Evolutionary conservation across 2,888 invertebrate species (phyloP), one percentile per base, ranked within the genome.

Genomic region (Teinopalpus imperialis): DNA sequence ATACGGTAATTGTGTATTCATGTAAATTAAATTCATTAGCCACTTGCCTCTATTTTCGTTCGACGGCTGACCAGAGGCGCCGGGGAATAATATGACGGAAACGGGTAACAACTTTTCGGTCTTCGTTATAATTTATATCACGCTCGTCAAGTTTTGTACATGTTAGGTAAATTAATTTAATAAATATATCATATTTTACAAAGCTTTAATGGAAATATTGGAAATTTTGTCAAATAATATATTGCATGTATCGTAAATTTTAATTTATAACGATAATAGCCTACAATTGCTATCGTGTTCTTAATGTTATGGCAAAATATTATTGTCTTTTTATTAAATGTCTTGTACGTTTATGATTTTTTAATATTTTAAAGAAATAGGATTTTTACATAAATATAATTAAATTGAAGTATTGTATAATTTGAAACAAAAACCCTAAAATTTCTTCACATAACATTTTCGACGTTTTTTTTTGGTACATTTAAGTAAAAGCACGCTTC

Each of bases 1-100:
- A 79, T 79, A 59, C 55, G 49, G 59, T 81, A 74, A 81, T 81
- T 73, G 80, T 69, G 61, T 68, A 72, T 74, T 74, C 65, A 81
- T 82, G 83, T 74, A 78, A 82, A 83, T 83, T 68, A 65, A 66
- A 66, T 68, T 78, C 74, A 80, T 81, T 76, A 78, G 74, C 74
- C 71, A 74, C 76, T 63, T 68, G 60, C 66, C 66, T 71, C 59
- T 66, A 66, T 70, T 74, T 68, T 24, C 10, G 24, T 39, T 29
- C 3, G 29, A 18, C 9, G 7, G 18, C 12, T 32, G 8, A 23
- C 23, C 10, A 5, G 34, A 24, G 42, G 42, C 42, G 34, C 27
- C 42, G 1, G 20, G 9, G 13, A 9, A 9, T 26, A 21, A 9
- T 10, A 26, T n/a, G 30, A 30, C 8, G 24, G 31, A 37, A 37